These are phyloP conservation scores for Diaphora mendica DNA, from an alignment of 2,888 invertebrate genomes.

Conservation along the genomic window DNA sequence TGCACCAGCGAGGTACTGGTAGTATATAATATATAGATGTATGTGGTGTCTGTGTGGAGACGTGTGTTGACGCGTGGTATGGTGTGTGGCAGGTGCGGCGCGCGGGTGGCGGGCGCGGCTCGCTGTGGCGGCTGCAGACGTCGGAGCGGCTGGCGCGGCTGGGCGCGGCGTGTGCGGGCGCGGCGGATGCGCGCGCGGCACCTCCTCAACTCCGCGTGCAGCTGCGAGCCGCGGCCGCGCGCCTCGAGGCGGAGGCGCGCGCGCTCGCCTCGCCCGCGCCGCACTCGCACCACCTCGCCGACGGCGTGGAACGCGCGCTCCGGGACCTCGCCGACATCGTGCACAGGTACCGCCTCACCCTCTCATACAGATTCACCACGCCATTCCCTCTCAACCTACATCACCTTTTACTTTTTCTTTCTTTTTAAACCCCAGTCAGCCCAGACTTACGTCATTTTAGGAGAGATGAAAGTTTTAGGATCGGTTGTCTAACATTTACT, in stretches of 20 bases:
- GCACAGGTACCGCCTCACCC: slow-evolving; percentile 79
- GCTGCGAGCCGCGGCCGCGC: slow-evolving; percentile 63
- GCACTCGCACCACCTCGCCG: slow-evolving; percentile 89
- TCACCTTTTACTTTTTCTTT: no score
- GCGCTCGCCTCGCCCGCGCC: slow-evolving; percentile 72
- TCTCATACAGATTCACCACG: background rate
- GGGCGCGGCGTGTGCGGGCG: slow-evolving; percentile 94
- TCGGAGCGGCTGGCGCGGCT: slow-evolving; percentile 89
- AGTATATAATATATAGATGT: background rate
- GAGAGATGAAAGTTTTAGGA: no score
- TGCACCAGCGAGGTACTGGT: slow-evolving; percentile 75
- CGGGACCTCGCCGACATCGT: slow-evolving; percentile 91
- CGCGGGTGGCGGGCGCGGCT: slow-evolving; percentile 70
- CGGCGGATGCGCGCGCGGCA: slow-evolving; percentile 88
- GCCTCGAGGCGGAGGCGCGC: slow-evolving; percentile 74
- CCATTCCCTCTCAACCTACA: no score
- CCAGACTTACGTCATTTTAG: no score
- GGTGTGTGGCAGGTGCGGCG: slow-evolving; percentile 27
- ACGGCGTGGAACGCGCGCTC: slow-evolving; percentile 85
- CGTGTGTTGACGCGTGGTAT: slow-evolving; percentile 50
- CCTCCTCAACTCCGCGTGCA: slow-evolving; percentile 87
- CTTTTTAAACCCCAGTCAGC: no score
- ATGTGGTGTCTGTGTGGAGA: slow-evolving; percentile 60
- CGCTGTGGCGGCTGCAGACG: slow-evolving; percentile 80
- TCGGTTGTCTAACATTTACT: no score